Percentiles rank a stretch among this genome's conserved stretches.
Conservation (phyloP, 2,797 vertebrate species). For the Sebastes ruberrimus region DNA sequence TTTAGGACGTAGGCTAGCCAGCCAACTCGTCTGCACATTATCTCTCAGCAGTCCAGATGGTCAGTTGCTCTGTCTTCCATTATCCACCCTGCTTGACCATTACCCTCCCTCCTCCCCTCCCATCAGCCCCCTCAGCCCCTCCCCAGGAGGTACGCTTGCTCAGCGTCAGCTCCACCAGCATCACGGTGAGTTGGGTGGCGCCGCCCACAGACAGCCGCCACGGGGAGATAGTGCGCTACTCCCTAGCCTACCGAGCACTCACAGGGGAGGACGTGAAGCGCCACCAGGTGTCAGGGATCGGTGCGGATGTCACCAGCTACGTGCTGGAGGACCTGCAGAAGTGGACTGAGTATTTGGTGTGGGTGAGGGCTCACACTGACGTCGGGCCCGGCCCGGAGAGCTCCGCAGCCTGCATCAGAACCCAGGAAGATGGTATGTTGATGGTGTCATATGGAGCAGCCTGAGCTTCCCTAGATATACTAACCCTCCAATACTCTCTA, state of each 20-base stretch:
- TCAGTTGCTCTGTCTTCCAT: conserved; percentile 76
- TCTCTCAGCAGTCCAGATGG: conserved; percentile 32
- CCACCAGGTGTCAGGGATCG: conserved; percentile 89
- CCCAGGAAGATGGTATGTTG: conserved; percentile 93
- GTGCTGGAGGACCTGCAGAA: conserved; percentile 92
- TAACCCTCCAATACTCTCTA: neutral
- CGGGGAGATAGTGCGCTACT: conserved; percentile 90
- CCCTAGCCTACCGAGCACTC: conserved; percentile 89
- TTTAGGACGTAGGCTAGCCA: neutral
- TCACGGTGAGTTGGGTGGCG: conserved; percentile 95
- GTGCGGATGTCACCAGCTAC: conserved; percentile 86
- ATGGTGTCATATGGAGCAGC: neutral
- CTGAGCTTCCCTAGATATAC: neutral
- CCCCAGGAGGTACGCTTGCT: conserved; percentile 90
- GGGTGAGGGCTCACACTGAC: conserved; percentile 92
- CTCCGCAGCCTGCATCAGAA: conserved; percentile 85
- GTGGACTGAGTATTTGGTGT: conserved; percentile 94
- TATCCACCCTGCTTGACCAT: conserved; percentile 81
- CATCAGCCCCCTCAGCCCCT: conserved; percentile 91
- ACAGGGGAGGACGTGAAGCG: conserved; percentile 87
- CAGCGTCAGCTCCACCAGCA: conserved; percentile 91
- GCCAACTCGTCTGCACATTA: no score
- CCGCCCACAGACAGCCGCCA: conserved; percentile 91
- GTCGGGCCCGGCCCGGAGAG: conserved; percentile 93
- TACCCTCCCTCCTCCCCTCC: conserved; percentile 74